These are phyloP conservation scores for Lutjanus argentimaculatus DNA, from an alignment of 2,797 vertebrate genomes.

Conservation along the genomic window DNA sequence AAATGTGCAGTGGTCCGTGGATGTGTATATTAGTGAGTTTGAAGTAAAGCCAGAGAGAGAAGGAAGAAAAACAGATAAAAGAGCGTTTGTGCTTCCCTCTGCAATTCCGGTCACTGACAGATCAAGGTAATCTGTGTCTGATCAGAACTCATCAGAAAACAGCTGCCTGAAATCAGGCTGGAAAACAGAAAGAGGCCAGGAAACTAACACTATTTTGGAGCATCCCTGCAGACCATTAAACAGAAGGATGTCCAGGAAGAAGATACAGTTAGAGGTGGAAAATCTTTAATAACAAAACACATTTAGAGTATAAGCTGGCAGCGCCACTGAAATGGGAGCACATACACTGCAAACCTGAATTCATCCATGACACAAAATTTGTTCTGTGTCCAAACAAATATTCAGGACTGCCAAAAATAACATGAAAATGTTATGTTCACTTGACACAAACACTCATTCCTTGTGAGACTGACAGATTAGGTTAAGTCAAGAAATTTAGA, in stretches of 20 bases:
- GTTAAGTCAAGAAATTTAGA: too few relatives aligned
- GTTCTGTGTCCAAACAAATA: too few relatives aligned
- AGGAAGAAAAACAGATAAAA: conserved; percentile 66
- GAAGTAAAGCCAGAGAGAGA: conserved; percentile 49
- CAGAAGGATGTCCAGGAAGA: conserved; percentile 65
- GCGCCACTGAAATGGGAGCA: not conserved
- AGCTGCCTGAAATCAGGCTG: conserved; percentile 73
- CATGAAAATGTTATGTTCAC: too few relatives aligned
- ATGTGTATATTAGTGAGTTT: conserved; percentile 53
- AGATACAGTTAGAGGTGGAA: conserved; percentile 35
- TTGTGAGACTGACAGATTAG: too few relatives aligned
- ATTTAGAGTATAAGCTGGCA: conserved; percentile 12
- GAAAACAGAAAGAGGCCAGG: conserved; percentile 59
- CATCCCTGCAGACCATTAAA: conserved; percentile 69
- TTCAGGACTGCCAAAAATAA: too few relatives aligned
- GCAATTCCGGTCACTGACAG: conserved; percentile 65
- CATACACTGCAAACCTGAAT: too few relatives aligned
- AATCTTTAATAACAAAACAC: conserved; percentile 30
- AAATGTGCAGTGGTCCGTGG: conserved; percentile 60
- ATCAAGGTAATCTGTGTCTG: conserved; percentile 76
- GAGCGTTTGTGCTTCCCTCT: conserved; percentile 55
- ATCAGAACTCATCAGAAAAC: conserved; percentile 67
- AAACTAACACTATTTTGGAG: conserved; percentile 62
- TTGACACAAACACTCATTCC: too few relatives aligned
- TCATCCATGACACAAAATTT: too few relatives aligned